A percentile compares a stretch with the other conserved stretches of the same genome.
Evolutionary conservation across 2,888 invertebrate genomes (phyloP).

Genomic region (Seladonia tumulorum): DNA sequence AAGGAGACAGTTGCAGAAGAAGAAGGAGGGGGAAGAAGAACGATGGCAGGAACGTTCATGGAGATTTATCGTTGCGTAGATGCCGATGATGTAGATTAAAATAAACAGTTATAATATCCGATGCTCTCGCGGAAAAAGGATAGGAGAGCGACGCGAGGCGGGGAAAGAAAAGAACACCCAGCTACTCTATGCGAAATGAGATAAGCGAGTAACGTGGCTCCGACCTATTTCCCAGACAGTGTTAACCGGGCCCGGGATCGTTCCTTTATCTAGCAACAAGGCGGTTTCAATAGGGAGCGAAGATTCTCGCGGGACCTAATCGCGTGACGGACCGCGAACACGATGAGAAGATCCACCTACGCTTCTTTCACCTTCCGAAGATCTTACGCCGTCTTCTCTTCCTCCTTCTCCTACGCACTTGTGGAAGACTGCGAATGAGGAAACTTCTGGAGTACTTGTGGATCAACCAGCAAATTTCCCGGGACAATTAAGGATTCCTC

Average conservation of each 20-base stretch:
- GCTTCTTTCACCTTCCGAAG: not conserved
- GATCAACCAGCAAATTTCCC: no score
- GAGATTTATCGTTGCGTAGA: slow-evolving; percentile 69
- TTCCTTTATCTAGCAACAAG: slow-evolving; percentile 38
- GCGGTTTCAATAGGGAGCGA: slow-evolving; percentile 44
- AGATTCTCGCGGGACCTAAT: slow-evolving; percentile 40
- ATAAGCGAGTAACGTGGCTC: slow-evolving; percentile 59
- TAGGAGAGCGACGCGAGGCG: not conserved
- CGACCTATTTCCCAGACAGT: slow-evolving; percentile 59
- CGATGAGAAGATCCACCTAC: not conserved
- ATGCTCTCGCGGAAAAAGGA: slow-evolving; percentile 45
- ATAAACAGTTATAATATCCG: slow-evolving; percentile 71
- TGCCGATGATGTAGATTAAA: slow-evolving; percentile 71
- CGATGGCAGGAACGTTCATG: slow-evolving; percentile 55
- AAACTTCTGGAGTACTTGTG: not conserved
- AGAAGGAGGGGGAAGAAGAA: slow-evolving; percentile 40
- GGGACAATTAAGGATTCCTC: not conserved
- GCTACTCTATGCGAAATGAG: slow-evolving; percentile 46
- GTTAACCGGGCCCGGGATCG: slow-evolving; percentile 26
- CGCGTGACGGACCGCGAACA: not conserved
- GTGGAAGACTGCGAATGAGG: not conserved
- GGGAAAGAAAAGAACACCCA: slow-evolving; percentile 30
- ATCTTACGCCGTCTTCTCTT: not conserved
- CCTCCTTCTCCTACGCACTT: not conserved
- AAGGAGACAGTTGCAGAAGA: not conserved